Percentiles rank a stretch among this genome's conserved stretches.
These are phyloP conservation scores for Archivesica marissinica DNA, from an alignment of 1,140 invertebrate species.

Conservation along the genomic window DNA sequence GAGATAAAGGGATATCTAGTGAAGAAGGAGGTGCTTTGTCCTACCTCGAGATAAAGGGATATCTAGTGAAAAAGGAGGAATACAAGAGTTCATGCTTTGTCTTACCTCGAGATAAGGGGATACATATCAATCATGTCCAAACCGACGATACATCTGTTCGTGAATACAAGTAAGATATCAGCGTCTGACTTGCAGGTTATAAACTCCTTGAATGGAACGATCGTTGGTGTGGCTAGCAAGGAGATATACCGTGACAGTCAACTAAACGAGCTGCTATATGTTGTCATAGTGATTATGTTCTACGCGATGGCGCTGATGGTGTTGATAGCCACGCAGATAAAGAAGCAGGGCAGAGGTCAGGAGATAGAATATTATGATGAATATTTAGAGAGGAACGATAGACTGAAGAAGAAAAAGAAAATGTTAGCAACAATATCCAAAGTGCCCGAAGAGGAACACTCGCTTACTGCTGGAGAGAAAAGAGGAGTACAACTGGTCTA, in stretches of 20 bases:
- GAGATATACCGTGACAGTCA: conserved; percentile 76
- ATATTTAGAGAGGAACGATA: conserved; percentile 75
- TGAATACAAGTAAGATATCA: conserved; percentile 45
- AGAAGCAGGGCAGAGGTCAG: conserved; percentile 72
- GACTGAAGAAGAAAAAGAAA: conserved; percentile 67
- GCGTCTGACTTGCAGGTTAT: conserved; percentile 41
- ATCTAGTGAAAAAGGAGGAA: no score
- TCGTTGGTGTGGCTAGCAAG: conserved; percentile 67
- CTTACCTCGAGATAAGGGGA: no score
- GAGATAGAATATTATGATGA: conserved; percentile 81
- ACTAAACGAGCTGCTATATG: conserved; percentile 79
- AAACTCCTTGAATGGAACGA: conserved; percentile 68
- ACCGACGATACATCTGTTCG: conserved; percentile 43
- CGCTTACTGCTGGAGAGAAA: background rate
- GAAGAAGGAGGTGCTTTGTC: no score
- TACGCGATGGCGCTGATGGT: conserved; percentile 80
- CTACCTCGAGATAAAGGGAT: no score
- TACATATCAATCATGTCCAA: background rate
- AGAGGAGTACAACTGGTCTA: conserved; percentile 6
- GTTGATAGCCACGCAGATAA: conserved; percentile 79
- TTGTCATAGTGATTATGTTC: conserved; percentile 81
- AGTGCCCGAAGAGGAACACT: conserved; percentile 50
- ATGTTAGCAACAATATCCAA: conserved; percentile 47
- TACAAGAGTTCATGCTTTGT: no score
- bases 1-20: no score